These are phyloP conservation scores for Eucera pruinosa DNA, from an alignment of 2,888 invertebrate species.

Conservation along the genomic window DNA sequence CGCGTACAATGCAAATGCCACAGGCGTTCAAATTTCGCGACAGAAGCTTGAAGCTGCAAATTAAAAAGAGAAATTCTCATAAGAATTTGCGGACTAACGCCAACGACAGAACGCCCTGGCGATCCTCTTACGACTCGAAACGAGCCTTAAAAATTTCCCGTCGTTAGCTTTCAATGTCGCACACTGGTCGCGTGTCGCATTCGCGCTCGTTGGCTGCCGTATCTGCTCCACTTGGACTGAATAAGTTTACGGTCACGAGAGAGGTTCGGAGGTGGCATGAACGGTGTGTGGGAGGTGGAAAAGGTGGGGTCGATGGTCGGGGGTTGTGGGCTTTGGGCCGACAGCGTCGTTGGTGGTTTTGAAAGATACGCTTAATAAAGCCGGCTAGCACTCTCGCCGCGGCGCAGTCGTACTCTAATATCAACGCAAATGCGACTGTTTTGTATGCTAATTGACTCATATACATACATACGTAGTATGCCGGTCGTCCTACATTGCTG, in stretches of 20 bases:
- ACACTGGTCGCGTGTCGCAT: not conserved
- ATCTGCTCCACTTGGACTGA: slow-evolving; percentile 11
- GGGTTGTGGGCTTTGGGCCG: slow-evolving; percentile 17
- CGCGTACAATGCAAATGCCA: too few species aligned
- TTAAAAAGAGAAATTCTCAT: too few species aligned
- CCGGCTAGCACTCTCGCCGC: slow-evolving; percentile 37
- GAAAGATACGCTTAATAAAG: slow-evolving; percentile 70
- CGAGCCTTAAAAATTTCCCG: slow-evolving; percentile 21
- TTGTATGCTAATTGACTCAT: slow-evolving; percentile 79
- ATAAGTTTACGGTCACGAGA: slow-evolving; percentile 40
- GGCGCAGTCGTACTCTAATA: slow-evolving; percentile 67
- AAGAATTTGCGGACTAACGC: not conserved
- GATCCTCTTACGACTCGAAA: not conserved
- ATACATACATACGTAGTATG: slow-evolving; percentile 71
- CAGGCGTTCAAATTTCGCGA: too few species aligned
- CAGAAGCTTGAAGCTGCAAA: too few species aligned
- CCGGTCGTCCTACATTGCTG: slow-evolving; percentile 64
- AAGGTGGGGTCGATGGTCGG: slow-evolving; percentile 8
- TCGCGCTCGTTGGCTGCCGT: slow-evolving; percentile 20
- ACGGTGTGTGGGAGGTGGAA: not conserved
- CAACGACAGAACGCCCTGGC: not conserved
- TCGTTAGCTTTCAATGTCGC: slow-evolving; percentile 38
- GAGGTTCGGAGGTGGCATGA: not conserved
- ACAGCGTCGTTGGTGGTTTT: slow-evolving; percentile 50
- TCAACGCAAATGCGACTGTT: slow-evolving; percentile 77